Base-by-base conservation (phyloP, 2,113 vertebrate genomes). In the Leptobrachium ailaonicum region DNA sequence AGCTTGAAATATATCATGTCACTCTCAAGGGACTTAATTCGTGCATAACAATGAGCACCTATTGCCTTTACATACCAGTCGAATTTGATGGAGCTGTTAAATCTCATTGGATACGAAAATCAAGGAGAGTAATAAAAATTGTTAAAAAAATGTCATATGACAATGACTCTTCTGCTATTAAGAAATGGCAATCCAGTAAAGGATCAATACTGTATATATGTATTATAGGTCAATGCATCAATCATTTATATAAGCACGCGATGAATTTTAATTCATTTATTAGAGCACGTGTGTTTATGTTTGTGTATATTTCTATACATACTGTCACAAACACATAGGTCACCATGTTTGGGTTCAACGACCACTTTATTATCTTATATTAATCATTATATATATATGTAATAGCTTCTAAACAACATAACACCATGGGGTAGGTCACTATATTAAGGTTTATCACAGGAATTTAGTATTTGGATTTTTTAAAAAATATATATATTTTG, bases 61-160 rank as follows among this genome's bases (percentile, higher is more conserved):
- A 76, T 68, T 76, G 47, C 11, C 14, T n/a, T 76, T 56, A 53
- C n/a, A n/a, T n/a, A 73, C 50, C 11, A 56, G 71, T 41, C 3
- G 6, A 2, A 50, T 71, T 53, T 71, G 70, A 71, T 43, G 11
- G 47, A 62, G 67, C 54, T 71, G 41, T 62, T 78, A 71, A 69
- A 70, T 77, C 75, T 69, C 68, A 78, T 71, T 62, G 40, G 76
- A 62, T 78, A 47, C 42, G n/a, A 77, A 69, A 4, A 50, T 64
- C 66, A 69, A 32, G 20, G 62, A 50, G 50, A 77, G 11, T 13
- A 4, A 60, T 13, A 14, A 14, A 32, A 60, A 60, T 60, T 60
- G 13, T 71, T 54, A 43, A 70, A 53, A 50, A 44, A 63, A 71
- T 63, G 56, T 54, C 76, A 71, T 32, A 41, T 56, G 56, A 41